phyloP scores from a whole-genome alignment of 2,797 vertebrate species.

The Alca torda region DNA sequence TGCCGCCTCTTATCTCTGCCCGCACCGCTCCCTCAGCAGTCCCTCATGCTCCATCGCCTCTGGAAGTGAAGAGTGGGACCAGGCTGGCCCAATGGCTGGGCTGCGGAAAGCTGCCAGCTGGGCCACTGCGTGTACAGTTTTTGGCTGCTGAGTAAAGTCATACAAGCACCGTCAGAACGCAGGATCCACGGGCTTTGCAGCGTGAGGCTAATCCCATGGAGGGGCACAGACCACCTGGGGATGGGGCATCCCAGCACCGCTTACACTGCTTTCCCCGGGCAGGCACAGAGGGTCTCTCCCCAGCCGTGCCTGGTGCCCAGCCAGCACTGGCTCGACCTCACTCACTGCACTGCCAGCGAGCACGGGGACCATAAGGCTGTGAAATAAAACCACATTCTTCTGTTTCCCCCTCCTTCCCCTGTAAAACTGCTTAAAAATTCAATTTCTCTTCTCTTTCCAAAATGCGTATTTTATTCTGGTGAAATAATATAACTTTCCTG shows the following conservation, averaged over 20 bases:
- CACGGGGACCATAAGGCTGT: background rate
- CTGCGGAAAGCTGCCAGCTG: background rate
- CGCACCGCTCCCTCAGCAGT: background rate
- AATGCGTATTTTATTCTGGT: background rate
- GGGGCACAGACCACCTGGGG: too few species aligned
- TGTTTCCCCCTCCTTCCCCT: background rate
- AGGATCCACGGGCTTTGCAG: background rate
- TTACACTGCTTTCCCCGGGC: background rate
- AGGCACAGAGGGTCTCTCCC: background rate
- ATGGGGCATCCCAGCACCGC: background rate
- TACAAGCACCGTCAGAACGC: accelerated
- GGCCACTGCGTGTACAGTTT: accelerated
- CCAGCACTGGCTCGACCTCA: background rate
- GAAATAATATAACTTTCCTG: background rate
- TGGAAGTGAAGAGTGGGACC: background rate
- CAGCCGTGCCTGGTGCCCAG: background rate
- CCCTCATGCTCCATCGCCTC: accelerated
- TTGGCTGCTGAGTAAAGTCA: too few species aligned
- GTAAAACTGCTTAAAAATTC: background rate
- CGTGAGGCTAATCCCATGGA: background rate
- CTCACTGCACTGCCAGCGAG: background rate
- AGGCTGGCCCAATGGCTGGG: background rate
- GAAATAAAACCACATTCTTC: background rate
- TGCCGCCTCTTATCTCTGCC: background rate
- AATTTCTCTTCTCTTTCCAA: background rate